Percentiles rank a stretch among this genome's conserved stretches.
These are phyloP conservation scores for Dendroctonus ponderosae DNA, from an alignment of 1,140 invertebrate species.

Conservation along the genomic window DNA sequence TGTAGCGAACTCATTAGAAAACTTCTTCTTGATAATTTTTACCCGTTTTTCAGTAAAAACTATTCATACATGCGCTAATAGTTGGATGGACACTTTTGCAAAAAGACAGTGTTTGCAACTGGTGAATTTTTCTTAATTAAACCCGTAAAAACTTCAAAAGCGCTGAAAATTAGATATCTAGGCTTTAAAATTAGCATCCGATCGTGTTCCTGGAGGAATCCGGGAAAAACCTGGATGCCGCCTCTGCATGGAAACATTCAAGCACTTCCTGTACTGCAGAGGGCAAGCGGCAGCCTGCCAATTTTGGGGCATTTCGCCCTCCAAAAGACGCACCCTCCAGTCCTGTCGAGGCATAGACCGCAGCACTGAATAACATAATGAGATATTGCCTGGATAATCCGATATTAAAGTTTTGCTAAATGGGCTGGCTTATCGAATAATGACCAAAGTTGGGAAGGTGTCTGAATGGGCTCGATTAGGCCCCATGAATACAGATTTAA, in stretches of 20 bases:
- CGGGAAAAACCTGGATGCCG: neutral
- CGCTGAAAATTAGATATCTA: no score
- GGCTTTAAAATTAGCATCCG: no score
- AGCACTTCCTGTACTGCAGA: neutral
- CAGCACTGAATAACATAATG: slow-evolving; percentile 25
- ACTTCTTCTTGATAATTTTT: no score
- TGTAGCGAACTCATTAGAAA: no score
- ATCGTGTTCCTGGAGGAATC: no score
- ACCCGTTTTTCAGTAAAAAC: no score
- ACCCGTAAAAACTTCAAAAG: no score
- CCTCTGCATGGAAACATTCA: neutral
- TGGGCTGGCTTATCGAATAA: slow-evolving; percentile 22
- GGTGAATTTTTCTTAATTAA: no score
- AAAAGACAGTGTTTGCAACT: no score
- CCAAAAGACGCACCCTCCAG: slow-evolving; percentile 18
- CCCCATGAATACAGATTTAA: slow-evolving; percentile 16
- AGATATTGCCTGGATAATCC: slow-evolving; percentile 25
- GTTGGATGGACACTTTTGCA: no score
- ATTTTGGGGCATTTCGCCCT: slow-evolving; percentile 1
- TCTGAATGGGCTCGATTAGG: slow-evolving; percentile 20
- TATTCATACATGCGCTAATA: no score
- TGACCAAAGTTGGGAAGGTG: slow-evolving; percentile 19
- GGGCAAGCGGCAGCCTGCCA: slow-evolving; percentile 12
- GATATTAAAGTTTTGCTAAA: slow-evolving; percentile 27
- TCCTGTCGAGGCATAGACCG: slow-evolving; percentile 6